Base-by-base conservation (phyloP, 2,888 invertebrate species). In the Phania funesta region DNA sequence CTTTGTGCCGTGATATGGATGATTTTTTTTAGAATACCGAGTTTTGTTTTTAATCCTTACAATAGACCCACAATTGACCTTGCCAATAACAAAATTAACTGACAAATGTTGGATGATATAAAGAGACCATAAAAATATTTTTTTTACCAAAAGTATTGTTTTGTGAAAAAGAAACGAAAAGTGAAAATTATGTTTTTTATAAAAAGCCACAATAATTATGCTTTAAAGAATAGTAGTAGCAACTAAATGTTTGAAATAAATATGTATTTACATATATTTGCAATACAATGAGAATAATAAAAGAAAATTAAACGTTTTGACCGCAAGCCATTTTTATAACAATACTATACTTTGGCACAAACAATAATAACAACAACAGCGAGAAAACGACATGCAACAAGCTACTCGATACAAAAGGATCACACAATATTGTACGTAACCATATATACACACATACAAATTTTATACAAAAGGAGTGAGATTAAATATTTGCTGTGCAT, bases 281-380 rank as follows among this genome's bases (percentile, higher is more conserved):
- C 54, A 83, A 77, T 38, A 73, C 67, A 70, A 64, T 80, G 77
- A 78, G 78, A 80, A 50, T 64, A 80, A 75, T 58, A 56, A 80
- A 67, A 80, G 71, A 52, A 85, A 88, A 88, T 89, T 89, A 88
- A 89, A 86, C 89, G 87, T 87, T 87, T 88, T 87, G 87, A 89
- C 89, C 89, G 87, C 89, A 89, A 88, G 89, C 86, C 87, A 88
- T 88, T 87, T 87, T 86, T 75, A 78, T 67, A 82, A 82, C 78
- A 82, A 82, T 82, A 70, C 71, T 32, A 82, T 82, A 70, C 71
- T 32, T 26, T 29, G 46, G 44, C 85, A 84, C 41, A 65, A 52
- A 80, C 58, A 81, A 75, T 64, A 83, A 50, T 56, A 74, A 74
- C 38, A 80, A 78, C 41, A 77, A 60, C 26, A 65, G 24, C 58